Evolutionary conservation across 2,888 invertebrate species (phyloP), one percentile per base, ranked within the genome.

Genomic region (Drosophila prostipennis): DNA sequence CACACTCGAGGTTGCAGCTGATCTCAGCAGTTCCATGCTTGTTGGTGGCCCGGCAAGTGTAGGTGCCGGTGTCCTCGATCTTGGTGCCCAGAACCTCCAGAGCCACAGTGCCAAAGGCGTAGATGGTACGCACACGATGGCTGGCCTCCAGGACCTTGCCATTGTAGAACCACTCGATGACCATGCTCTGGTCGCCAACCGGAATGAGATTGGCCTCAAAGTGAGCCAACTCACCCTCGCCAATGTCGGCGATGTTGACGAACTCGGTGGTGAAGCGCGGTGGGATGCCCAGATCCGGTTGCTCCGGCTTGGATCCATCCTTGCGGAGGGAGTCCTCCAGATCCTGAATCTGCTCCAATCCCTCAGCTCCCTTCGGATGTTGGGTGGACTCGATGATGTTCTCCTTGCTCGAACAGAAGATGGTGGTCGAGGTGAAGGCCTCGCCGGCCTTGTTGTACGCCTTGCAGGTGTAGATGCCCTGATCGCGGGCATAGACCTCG

Each of bases 31-130:
- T 93, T 49, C 98, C 98, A 95, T 96, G 97, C 90, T 95, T 96
- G 91, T 98, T 98, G 1, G 96, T 97, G 3, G 98, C 98, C 71
- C 95, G 94, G 91, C 98, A 98, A 1, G 96, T 96, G 90, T 97
- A 98, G 32, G 94, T 95, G 43, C 98, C 99, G 29, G 97, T 96
- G 92, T 99, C 99, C 91, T 96, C 96, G 65, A 96, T 96, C 90
- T 97, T 98, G 1, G 98, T 97, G 72, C 98, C 99, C 19, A 98
- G 93, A 80, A 99, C 97, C 93, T 99, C 99, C 43, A 99, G 94
- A 45, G 98, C 97, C 23, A 98, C 98, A 95, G 98, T 98, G 58
- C 99, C 99, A 91, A 99, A 99, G 14, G 99, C 99, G 90, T 98
- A 97, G 13, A 98, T 97, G 11, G 98, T 98, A 89, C 97, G 94